Base-by-base conservation (phyloP, 2,797 vertebrate species). In the Phylloscopus collybita region DNA sequence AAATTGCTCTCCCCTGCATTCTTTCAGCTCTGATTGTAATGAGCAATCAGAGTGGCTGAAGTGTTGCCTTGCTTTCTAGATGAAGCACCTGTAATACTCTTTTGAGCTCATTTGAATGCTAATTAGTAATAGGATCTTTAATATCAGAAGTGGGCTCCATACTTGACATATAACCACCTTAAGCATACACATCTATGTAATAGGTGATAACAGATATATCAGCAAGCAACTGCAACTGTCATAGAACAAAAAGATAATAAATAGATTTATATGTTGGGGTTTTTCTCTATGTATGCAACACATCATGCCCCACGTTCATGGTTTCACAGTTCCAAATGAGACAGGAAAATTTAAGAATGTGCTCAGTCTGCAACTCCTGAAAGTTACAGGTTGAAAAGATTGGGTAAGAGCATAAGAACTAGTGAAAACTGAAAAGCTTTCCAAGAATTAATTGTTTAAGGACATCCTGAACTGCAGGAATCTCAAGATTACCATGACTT, bases 11-110 rank as follows among this genome's bases (percentile, higher is more conserved):
- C 29, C 66, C 73, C 62, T 80, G 54, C 72, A 17, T 30, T 71
- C 57, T 75, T 80, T 86, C 34, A 81, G 53, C 45, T 84, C 67
- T 94, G 79, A 90, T 95, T 88, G 65, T 92, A 93, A 93, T 86
- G 72, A 89, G 83, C 87, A 91, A 90, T 90, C 82, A 67, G 69
- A 73, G 38, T 27, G 64, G 47, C 79, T 95, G 86, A 91, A 96
- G 70, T 91, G 79, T 73, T 81, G 57, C 54, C 50, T 90, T 83
- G 62, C 69, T 94, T 72, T 91, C 71, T 86, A 53, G 67, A 88
- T 91, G 81, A 92, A 87, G 64, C 42, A 17, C 85, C 92, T 82
- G 34, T 66, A 88, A 73, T 83, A 32, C n/a, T 71, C 40, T 57
- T 80, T 69, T 69, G 42, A 87, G 59, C 44, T 86, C 36, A 78